Base-by-base conservation (phyloP, 2,797 vertebrate genomes). In the Poecilia wingei region DNA sequence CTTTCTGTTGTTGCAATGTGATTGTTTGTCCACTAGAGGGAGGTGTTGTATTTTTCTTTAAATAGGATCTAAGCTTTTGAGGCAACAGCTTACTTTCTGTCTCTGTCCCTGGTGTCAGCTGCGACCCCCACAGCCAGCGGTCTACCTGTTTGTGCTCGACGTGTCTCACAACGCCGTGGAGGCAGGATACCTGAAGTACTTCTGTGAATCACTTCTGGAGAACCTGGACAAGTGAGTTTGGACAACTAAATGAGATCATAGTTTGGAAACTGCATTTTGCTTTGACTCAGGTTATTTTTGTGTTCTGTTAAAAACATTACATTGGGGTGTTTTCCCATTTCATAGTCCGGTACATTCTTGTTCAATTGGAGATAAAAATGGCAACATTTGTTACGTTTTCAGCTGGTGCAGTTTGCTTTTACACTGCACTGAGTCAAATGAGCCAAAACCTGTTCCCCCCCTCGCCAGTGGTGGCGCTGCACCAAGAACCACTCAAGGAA, bases 131-230 rank as follows among this genome's bases (percentile, higher is more conserved):
- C 98, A 99, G 84, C 98, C 98, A 0, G 97, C 98, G 0, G 97
- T 96, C 41, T 99, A 99, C 94, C 94, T 99, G 84, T 99, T 99
- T 94, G 96, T 99, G 74, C 94, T 99, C 82, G 98, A 99, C 72
- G 98, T 99, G 64, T 99, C 98, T 73, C 97, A 99, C 88, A 98
- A 98, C 33, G 98, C 98, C 14, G 96, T 99, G 84, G 98, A 99
- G 87, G 94, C 96, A 2, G 98, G 98, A 72, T 99, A 99, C 94
- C 96, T 99, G 88, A 95, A 95, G 85, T 93, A 97, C 94, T 95
- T 99, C 87, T 99, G 98, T 89, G 96, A 98, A 78, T 96, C 96
- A 0, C 95, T 99, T 46, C 89, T 99, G 87, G 97, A 98, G 83
- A 98, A 98, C 93, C 80, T 99, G 80, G 97, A 99, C 84, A 99